Evolutionary conservation across 1,140 invertebrate species (phyloP), one percentile per base, ranked within the genome.

Genomic region (Stegodyphus dumicola): DNA sequence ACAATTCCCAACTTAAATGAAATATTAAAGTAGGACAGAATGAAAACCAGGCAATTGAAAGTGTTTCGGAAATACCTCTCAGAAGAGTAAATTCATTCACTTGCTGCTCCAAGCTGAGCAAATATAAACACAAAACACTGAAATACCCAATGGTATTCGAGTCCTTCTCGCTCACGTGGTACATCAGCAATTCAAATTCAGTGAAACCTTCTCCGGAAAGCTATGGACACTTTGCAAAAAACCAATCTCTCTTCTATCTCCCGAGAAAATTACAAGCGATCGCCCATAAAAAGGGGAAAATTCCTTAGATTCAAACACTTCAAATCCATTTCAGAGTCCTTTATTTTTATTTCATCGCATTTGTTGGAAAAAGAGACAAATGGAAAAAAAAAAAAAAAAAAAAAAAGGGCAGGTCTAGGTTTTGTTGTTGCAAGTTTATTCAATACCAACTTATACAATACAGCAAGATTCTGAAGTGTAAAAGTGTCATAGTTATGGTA

Each of bases 101-200:
- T 11, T 64, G 60, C 60, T 2, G 33, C 33, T 33, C 33, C 33
- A 33, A 33, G 33, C 33, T 33, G 33, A 33, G 33, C 33, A 33
- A 33, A 33, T 33, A 33, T 33, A 33, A 33, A 33, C 33, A 33
- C 33, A 33, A 33, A 33, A 33, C 33, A 33, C 33, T 33, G n/a
- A 71, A 71, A 71, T 18, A 60, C 17, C 6, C 13, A 18, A 52
- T 75, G 15, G 52, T 56, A 75, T 54, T 52, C 73, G 49, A 48
- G 60, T 75, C 33, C 60, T 51, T 75, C n/a, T 75, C 48, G 18
- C 52, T 10, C 49, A 52, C 10, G 49, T 7, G 10, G n/a, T 49
- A 10, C n/a, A 15, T 75, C 73, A 75, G 54, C 53, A 75, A 75
- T 75, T 75, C 73, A 75, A 75, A 75, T 75, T 48, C 52, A 33